Evolutionary conservation across 2,888 invertebrate species (phyloP).

Genomic region (Apeira syringaria): DNA sequence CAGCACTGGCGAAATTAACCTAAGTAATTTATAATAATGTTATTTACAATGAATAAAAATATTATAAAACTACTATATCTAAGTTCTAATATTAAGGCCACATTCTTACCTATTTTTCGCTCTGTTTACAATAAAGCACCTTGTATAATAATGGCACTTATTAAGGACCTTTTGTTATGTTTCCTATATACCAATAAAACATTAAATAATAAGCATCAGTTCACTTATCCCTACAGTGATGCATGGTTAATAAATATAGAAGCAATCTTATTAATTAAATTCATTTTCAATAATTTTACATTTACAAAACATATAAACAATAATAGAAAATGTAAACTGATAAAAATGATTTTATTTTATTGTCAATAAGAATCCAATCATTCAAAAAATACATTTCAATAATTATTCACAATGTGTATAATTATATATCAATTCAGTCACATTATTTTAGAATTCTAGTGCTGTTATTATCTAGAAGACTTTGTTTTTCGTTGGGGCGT

Average conservation of each 20-base stretch:
- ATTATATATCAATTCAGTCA: too few relatives aligned
- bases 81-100: constrained; percentile 62
- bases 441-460: too few relatives aligned
- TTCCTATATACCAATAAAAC: constrained; percentile 1
- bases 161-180: constrained; percentile 33
- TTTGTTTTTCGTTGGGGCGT: too few relatives aligned
- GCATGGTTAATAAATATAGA: constrained; percentile 37
- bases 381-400: too few relatives aligned
- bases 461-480: too few relatives aligned
- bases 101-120: constrained; percentile 41
- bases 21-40: constrained; percentile 46
- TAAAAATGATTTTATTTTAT: constrained; percentile 35
- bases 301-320: constrained; percentile 41
- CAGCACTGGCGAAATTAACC: constrained; percentile 51
- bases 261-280: constrained; percentile 38
- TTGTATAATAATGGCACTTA: constrained; percentile 42
- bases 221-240: constrained; percentile 42
- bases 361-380: too few relatives aligned
- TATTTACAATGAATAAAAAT: constrained; percentile 68
- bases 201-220: constrained; percentile 36
- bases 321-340: constrained; percentile 59
- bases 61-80: constrained; percentile 48
- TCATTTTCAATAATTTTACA: constrained; percentile 41
- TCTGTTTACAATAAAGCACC: constrained; percentile 55
- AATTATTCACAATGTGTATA: too few relatives aligned